Evolutionary conservation across 2,797 vertebrate species (phyloP), one percentile per base, ranked within the genome.

Genomic region (Halcyon badia): DNA sequence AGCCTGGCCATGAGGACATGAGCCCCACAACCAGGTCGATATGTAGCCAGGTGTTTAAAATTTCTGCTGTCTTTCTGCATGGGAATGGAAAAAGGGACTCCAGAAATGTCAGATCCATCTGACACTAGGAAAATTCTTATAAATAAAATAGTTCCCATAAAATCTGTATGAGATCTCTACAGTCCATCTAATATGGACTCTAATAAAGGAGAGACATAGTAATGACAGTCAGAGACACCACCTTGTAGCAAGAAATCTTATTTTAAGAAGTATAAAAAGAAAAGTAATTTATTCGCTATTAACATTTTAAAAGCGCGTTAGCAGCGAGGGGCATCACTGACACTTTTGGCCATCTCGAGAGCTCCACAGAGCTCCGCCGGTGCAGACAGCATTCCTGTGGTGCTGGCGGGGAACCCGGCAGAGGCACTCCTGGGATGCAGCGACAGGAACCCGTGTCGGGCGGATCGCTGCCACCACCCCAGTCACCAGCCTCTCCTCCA

Each of bases 61-160:
- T n/a, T 39, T 51, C 87, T 64, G 22, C 54, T 80, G 56, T 42
- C 37, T 83, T 70, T 80, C 81, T 86, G 39, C 51, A 51, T 24
- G 24, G 58, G 78, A 75, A 52, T 22, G 83, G 95, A 78, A 87
- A 83, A 86, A 51, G 75, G 35, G 90, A 88, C 91, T 76, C 84
- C 79, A 61, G 94, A 94, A 77, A 31, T 66, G 92, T 97, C 98
- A 96, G 96, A 97, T 98, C 89, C 87, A 93, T 97, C 97, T 97
- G 97, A 96, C 93, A 94, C 91, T 98, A 97, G 94, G 91, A 97
- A 98, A 98, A 98, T 94, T 98, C 98, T 98, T 97, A 98, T 98
- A 97, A 98, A 98, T 98, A 98, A 98, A 98, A 98, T 87, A 98
- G 96, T 89, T 89, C 93, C 92, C 94, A 97, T 98, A 79, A 98